Conservation (phyloP, 2,888 invertebrate species). For the Mimumesa dahlbomi region DNA sequence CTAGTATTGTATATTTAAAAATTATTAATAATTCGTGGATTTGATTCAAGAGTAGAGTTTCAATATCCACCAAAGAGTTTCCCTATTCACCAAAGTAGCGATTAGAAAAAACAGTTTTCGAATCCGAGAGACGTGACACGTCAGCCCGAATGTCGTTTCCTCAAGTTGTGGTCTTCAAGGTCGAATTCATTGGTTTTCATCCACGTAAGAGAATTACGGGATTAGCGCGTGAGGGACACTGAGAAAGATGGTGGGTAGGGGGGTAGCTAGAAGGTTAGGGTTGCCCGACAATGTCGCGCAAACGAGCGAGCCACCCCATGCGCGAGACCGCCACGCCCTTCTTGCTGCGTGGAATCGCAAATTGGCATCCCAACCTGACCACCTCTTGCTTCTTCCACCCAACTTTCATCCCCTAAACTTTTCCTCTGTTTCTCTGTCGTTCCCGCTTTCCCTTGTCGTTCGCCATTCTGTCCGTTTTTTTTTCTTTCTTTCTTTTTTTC, state of each 20-base stretch:
- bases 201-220: conserved; percentile 58
- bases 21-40: too few species aligned
- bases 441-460: conserved; percentile 1
- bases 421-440: conserved; percentile 20
- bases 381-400: conserved; percentile 51
- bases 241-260: conserved; percentile 46
- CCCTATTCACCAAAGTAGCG: too few species aligned
- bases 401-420: conserved; percentile 39
- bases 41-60: too few species aligned
- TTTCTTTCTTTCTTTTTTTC: too few species aligned
- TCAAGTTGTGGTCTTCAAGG: conserved; percentile 36
- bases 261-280: conserved; percentile 55
- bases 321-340: conserved; percentile 74
- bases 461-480: conserved; percentile 7
- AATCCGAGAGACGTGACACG: too few species aligned
- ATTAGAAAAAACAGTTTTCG: too few species aligned
- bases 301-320: conserved; percentile 74
- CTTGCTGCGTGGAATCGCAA: conserved; percentile 73
- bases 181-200: conserved; percentile 49
- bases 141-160: conserved; percentile 41
- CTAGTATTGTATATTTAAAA: too few species aligned
- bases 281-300: conserved; percentile 75
- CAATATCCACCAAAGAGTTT: too few species aligned
- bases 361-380: conserved; percentile 70
- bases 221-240: conserved; percentile 45